Evolutionary conservation across 2,113 vertebrate species (phyloP).

Genomic region (Myiozetetes cayanensis): DNA sequence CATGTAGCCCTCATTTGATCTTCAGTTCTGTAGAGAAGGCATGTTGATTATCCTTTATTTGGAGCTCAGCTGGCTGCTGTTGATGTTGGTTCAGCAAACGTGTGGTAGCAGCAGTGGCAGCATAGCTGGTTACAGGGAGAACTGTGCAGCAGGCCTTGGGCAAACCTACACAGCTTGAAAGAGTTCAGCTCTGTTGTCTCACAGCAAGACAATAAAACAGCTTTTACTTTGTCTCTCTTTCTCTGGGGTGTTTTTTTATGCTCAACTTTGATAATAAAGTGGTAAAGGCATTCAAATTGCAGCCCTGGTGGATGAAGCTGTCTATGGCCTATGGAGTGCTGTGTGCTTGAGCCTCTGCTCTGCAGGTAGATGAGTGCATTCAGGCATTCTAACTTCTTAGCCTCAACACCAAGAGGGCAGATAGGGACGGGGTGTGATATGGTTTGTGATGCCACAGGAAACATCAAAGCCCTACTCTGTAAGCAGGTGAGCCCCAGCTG

Average conservation of each 20-base stretch:
- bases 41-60: neutral
- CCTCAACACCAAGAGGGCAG: neutral
- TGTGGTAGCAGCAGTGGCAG: neutral
- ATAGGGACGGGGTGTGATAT: no score
- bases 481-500: neutral
- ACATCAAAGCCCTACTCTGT: neutral
- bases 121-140: rapidly evolving
- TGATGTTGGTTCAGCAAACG: neutral
- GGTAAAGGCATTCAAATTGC: neutral
- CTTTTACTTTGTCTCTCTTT: neutral
- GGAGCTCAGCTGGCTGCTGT: neutral
- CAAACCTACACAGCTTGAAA: neutral
- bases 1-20: neutral
- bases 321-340: neutral
- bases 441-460: neutral
- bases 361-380: neutral
- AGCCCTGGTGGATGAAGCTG: neutral
- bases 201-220: neutral
- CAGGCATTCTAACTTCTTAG: neutral
- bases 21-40: neutral
- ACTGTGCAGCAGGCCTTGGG: neutral
- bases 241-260: neutral
- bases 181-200: neutral
- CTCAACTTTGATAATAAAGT: neutral
- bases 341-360: neutral